phyloP scores from a whole-genome alignment of 2,797 vertebrate genomes.

The Crenuchus spilurus region DNA sequence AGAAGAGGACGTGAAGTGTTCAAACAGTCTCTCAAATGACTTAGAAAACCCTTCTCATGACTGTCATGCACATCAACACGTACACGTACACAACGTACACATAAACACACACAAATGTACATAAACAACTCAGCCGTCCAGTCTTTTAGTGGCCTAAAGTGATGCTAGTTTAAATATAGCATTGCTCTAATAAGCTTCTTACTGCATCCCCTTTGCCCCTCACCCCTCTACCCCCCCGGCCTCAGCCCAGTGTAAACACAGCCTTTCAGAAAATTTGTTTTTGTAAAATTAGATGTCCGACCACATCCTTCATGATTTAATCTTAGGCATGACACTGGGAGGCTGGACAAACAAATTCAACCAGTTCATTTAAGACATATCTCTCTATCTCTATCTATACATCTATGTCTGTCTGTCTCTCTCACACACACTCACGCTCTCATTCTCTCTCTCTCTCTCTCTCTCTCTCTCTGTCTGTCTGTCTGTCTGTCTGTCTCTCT shows the following conservation, averaged over 20 bases:
- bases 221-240: conserved; percentile 18
- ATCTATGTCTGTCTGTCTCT: conserved; percentile 7
- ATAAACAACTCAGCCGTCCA: conserved; percentile 11
- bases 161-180: conserved; percentile 46
- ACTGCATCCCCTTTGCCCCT: conserved; percentile 23
- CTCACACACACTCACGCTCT: conserved; percentile 24
- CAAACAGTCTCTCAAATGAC: not conserved
- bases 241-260: conserved; percentile 47
- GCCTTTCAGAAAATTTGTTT: conserved; percentile 59
- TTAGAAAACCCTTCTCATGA: not conserved
- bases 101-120: conserved; percentile 6
- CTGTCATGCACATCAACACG: not conserved
- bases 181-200: conserved; percentile 37
- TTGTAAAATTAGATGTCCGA: conserved; percentile 71
- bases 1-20: not conserved
- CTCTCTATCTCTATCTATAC: conserved; percentile 11
- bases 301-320: conserved; percentile 74
- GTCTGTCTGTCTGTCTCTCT: no score
- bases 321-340: conserved; percentile 68
- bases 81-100: not conserved
- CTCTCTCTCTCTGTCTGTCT: no score
- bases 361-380: conserved; percentile 59
- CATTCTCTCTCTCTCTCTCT: conserved; percentile 24
- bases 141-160: conserved; percentile 24
- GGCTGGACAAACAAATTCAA: conserved; percentile 70